Evolutionary conservation across 2,113 vertebrate genomes (phyloP).

Genomic region (Phoenicopterus ruber): DNA sequence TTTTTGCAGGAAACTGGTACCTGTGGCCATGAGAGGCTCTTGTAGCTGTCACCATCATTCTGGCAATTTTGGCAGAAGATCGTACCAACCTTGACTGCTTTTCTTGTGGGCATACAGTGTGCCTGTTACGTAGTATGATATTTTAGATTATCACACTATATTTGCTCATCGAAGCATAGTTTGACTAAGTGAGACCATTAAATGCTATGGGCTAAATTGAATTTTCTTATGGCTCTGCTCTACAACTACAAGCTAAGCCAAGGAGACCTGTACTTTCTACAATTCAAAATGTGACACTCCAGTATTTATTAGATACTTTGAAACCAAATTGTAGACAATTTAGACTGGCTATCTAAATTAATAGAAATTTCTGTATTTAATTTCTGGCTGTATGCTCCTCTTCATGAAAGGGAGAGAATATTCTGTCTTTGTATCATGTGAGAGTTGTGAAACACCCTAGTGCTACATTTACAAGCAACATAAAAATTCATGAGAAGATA

Average conservation of each 20-base stretch:
- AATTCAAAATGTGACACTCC: neutral
- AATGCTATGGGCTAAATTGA: neutral
- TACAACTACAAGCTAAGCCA: neutral
- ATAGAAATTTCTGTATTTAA: neutral
- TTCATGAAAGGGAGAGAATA: neutral
- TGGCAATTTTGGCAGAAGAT: neutral
- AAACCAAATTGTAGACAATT: neutral
- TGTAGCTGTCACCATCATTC: neutral
- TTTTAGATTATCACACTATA: neutral
- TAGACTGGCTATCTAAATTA: neutral
- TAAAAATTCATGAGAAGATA: neutral
- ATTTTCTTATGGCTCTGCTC: neutral
- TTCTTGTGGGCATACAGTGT: neutral
- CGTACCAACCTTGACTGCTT: neutral
- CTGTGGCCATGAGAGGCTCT: neutral
- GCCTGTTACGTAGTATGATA: neutral
- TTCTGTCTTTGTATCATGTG: neutral
- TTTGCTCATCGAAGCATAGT: neutral
- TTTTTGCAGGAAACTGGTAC: neutral
- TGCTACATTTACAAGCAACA: neutral
- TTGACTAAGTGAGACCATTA: neutral
- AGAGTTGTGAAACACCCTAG: neutral
- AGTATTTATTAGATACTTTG: neutral
- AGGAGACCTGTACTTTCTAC: neutral
- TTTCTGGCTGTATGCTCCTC: neutral